Conservation (phyloP, 2,888 invertebrate genomes). For the Mactromeris polynyma region DNA sequence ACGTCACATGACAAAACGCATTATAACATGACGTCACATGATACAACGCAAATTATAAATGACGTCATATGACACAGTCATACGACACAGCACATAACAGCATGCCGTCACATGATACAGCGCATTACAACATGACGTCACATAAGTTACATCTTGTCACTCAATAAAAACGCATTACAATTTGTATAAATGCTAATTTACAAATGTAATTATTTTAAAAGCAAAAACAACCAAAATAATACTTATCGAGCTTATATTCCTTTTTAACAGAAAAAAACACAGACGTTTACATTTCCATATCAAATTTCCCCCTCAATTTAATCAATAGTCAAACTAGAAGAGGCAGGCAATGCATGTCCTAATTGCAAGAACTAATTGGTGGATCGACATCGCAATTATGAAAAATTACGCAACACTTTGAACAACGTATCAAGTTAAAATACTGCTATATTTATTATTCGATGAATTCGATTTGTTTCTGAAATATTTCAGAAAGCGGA, state of each 20-base stretch:
- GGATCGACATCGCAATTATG: background rate
- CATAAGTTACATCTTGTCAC: too few relatives aligned
- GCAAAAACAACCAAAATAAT: too few relatives aligned
- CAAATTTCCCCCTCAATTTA: background rate
- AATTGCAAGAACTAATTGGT: background rate
- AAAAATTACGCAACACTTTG: background rate
- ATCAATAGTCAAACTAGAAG: background rate
- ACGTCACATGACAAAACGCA: too few relatives aligned
- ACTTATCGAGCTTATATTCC: too few relatives aligned
- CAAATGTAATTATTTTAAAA: too few relatives aligned
- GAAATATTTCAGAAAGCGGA: slow-evolving; percentile 3
- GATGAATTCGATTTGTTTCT: background rate
- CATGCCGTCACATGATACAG: background rate
- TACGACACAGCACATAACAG: too few relatives aligned
- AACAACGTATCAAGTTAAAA: background rate
- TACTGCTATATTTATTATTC: background rate
- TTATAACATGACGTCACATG: too few relatives aligned
- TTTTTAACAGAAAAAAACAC: background rate
- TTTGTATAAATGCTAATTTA: too few relatives aligned
- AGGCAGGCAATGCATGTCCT: background rate
- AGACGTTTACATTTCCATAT: background rate
- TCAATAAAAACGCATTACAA: too few relatives aligned
- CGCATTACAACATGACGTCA: background rate
- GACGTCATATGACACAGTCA: too few relatives aligned
- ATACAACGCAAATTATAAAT: too few relatives aligned